A percentile compares a stretch with the other conserved stretches of the same genome.
phyloP scores from a whole-genome alignment of 1,140 invertebrate genomes.

The Drosophila simulans region DNA sequence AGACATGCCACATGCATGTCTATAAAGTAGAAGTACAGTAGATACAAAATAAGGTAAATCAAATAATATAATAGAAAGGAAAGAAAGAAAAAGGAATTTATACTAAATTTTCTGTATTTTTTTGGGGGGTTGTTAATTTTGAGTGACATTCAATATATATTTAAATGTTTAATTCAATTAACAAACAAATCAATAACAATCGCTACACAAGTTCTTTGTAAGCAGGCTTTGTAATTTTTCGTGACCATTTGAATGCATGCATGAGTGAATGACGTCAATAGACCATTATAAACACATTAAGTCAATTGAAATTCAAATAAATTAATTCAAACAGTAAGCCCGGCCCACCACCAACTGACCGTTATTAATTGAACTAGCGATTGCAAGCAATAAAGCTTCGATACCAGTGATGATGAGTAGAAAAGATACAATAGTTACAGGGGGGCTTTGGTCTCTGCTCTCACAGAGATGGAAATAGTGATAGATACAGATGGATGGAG shows the following conservation, averaged over 20 bases:
- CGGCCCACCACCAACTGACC: slow-evolving; percentile 41
- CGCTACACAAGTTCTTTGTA: background rate
- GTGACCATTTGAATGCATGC: slow-evolving; percentile 56
- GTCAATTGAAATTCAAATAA: slow-evolving; percentile 54
- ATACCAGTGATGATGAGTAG: slow-evolving; percentile 20
- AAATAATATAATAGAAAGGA: background rate
- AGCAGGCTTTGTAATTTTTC: slow-evolving; percentile 22
- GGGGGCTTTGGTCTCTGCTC: background rate
- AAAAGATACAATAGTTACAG: slow-evolving; percentile 12
- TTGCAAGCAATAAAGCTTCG: slow-evolving; percentile 47
- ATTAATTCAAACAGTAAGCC: slow-evolving; percentile 41
- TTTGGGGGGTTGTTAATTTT: background rate
- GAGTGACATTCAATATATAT: background rate
- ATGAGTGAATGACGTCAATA: slow-evolving; percentile 56
- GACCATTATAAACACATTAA: slow-evolving; percentile 62
- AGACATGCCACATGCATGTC: slow-evolving; percentile 5
- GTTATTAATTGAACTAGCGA: slow-evolving; percentile 34
- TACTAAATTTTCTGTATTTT: too few species aligned
- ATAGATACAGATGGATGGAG: background rate
- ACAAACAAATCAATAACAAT: background rate
- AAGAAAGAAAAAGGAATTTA: background rate
- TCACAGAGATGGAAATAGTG: background rate
- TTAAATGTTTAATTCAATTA: background rate
- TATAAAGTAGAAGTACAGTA: slow-evolving; percentile 28
- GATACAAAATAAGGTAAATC: background rate